Evolutionary conservation across 2,797 vertebrate species (phyloP).

Genomic region (Mormyrops attenuatus): DNA sequence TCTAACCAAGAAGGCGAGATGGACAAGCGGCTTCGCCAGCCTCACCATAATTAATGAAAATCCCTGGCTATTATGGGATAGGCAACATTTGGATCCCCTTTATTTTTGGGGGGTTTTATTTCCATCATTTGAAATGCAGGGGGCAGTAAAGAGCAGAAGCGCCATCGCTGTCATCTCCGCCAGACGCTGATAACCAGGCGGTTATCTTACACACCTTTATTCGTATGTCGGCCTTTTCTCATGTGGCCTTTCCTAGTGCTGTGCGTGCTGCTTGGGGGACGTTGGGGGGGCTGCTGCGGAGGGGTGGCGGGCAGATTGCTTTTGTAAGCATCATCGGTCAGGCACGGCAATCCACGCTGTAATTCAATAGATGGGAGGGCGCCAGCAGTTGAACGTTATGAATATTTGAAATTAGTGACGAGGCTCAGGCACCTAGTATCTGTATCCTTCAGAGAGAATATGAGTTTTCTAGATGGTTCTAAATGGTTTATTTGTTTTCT

Average conservation of each 20-base stretch:
- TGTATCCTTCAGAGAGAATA: conserved; percentile 71
- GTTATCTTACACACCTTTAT: conserved; percentile 85
- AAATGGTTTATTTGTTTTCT: conserved; percentile 66
- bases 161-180: background rate
- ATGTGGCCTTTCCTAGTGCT: conserved; percentile 91
- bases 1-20: background rate
- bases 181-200: conserved; percentile 72
- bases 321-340: conserved; percentile 93
- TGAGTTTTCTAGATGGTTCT: conserved; percentile 54
- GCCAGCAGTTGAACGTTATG: conserved; percentile 73
- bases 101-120: background rate
- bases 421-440: conserved; percentile 71
- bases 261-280: conserved; percentile 61
- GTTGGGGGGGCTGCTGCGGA: conserved; percentile 55
- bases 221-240: conserved; percentile 94
- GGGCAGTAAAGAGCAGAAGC: background rate
- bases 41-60: background rate
- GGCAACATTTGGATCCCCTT: background rate
- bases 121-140: background rate
- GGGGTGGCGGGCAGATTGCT: conserved; percentile 80
- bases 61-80: background rate
- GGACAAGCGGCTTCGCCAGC: background rate
- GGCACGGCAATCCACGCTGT: conserved; percentile 89
- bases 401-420: conserved; percentile 80
- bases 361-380: conserved; percentile 62